Evolutionary conservation across 2,797 vertebrate species (phyloP).

Genomic region (Danio choprae): DNA sequence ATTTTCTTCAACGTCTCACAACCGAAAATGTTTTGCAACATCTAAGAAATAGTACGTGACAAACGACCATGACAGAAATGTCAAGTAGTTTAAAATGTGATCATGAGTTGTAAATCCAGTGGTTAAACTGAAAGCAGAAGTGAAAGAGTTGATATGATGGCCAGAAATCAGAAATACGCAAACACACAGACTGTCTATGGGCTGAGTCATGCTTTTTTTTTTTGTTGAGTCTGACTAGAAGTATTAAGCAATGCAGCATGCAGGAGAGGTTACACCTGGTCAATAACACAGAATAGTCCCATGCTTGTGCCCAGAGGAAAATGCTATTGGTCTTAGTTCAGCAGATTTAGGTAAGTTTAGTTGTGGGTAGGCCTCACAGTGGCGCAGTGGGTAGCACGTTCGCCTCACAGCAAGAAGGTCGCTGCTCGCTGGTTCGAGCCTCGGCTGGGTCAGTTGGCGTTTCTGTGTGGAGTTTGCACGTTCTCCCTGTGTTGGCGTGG

Average conservation of each 20-base stretch:
- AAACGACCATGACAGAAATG: neutral
- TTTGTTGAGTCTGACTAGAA: neutral
- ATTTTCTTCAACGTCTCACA: neutral
- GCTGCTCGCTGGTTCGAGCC: too few relatives aligned
- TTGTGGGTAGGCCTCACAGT: too few relatives aligned
- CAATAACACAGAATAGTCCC: neutral
- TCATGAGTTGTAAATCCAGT: neutral
- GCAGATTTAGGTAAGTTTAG: neutral
- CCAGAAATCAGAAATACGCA: conserved; percentile 16
- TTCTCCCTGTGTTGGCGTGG: too few relatives aligned
- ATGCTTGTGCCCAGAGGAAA: neutral
- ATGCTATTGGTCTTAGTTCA: neutral
- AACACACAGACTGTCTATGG: conserved; percentile 33
- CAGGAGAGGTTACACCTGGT: conserved; percentile 43
- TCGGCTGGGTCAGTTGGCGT: too few relatives aligned
- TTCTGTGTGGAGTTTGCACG: too few relatives aligned
- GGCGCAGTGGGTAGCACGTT: too few relatives aligned
- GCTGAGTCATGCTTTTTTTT: conserved; percentile 27
- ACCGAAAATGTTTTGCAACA: neutral
- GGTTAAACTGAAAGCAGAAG: conserved; percentile 47
- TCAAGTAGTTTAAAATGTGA: neutral
- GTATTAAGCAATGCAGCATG: conserved; percentile 24
- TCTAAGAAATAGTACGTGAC: neutral
- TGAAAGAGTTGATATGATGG: conserved; percentile 37
- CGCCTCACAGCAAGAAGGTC: too few relatives aligned